Conservation (phyloP, 2,113 vertebrate species). For the Machaerirhynchus nigripectus region DNA sequence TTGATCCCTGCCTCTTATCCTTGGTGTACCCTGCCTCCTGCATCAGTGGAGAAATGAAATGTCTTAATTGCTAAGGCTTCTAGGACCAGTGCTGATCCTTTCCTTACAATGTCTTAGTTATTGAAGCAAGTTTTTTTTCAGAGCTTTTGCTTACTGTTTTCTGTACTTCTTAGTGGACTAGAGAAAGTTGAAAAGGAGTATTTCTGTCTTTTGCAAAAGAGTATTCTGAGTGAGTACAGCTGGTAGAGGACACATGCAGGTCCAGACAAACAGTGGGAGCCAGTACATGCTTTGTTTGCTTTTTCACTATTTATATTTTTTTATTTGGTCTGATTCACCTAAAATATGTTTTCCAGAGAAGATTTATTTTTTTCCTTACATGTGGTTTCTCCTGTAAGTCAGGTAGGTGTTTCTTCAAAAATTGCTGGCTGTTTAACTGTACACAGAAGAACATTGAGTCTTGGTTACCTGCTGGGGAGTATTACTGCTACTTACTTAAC, state of each 20-base stretch:
- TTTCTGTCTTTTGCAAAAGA: not conserved
- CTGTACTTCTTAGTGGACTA: not conserved
- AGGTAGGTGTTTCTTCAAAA: not conserved
- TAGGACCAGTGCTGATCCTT: not conserved
- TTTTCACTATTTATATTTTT: not conserved
- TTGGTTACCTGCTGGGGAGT: not conserved
- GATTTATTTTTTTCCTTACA: not conserved
- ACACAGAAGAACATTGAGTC: not conserved
- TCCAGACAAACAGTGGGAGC: not conserved
- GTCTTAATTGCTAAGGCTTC: not conserved
- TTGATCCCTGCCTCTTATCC: not conserved
- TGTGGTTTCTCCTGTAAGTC: not conserved
- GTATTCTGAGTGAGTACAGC: not conserved
- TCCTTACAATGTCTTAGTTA: not conserved
- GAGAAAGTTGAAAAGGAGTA: not conserved
- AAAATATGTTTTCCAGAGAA: not conserved
- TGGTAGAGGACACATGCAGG: not conserved
- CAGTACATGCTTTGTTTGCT: not conserved
- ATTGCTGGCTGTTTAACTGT: not conserved
- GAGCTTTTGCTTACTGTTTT: not conserved
- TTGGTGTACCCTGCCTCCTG: not conserved
- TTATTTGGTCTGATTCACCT: not conserved
- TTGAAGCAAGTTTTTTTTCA: not conserved
- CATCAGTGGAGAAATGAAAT: not conserved
- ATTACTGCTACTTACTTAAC: not conserved